phyloP scores from a whole-genome alignment of 2,113 vertebrate genomes.

The Manacus vitellinus region DNA sequence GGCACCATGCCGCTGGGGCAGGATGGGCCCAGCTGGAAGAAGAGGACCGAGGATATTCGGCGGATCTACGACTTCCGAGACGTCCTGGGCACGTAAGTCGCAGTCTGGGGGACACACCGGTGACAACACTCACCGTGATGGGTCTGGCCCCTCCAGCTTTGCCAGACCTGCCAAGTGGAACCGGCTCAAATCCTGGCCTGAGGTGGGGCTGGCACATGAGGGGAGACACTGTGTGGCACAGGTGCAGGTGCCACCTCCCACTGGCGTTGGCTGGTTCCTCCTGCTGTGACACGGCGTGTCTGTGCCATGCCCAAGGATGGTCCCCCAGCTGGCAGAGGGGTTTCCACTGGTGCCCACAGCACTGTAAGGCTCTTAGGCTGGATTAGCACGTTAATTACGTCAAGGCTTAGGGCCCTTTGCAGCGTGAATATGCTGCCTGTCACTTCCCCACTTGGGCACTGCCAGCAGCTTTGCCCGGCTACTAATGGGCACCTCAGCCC shows the following conservation, averaged over 20 bases:
- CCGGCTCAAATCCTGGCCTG: not conserved
- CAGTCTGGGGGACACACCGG: not conserved
- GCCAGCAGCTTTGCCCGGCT: not conserved
- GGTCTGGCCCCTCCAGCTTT: not conserved
- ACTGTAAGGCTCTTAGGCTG: conserved; percentile 22
- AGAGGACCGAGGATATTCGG: conserved; percentile 73
- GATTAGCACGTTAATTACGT: conserved; percentile 60
- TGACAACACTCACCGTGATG: not conserved
- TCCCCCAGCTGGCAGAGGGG: not conserved
- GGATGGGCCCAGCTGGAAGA: conserved; percentile 78
- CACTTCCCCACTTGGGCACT: not conserved
- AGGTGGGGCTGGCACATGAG: not conserved
- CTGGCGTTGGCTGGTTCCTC: not conserved
- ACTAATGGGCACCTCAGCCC: not conserved
- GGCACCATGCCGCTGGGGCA: conserved; percentile 76
- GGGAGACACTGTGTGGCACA: not conserved
- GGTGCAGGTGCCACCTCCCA: not conserved
- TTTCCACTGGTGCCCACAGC: rapidly evolving
- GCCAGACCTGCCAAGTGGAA: not conserved
- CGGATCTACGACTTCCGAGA: conserved; percentile 81
- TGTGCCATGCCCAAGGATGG: not conserved
- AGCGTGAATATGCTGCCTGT: rapidly evolving
- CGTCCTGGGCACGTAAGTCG: conserved; percentile 81
- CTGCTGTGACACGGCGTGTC: not conserved
- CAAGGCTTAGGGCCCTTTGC: not conserved